A percentile compares a stretch with the other conserved stretches of the same genome.
Evolutionary conservation across 2,888 invertebrate genomes (phyloP).

Genomic region (Rhingia rostrata): DNA sequence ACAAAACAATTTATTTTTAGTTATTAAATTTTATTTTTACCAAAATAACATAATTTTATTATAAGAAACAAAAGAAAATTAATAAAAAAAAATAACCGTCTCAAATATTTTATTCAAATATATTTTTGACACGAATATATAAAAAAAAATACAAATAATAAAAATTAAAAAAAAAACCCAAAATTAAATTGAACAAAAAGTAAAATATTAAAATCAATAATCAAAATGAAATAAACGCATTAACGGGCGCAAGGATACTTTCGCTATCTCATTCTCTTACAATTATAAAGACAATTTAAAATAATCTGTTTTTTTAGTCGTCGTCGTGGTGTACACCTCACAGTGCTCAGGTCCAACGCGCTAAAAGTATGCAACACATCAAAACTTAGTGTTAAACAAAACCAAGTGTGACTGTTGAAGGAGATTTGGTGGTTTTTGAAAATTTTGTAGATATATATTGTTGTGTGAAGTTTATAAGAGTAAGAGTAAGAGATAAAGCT

Average conservation of each 20-base stretch:
- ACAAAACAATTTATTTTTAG: conserved; percentile 22
- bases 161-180: conserved; percentile 1
- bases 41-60: conserved; percentile 9
- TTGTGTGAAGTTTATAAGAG: conserved; percentile 53
- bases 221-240: conserved; percentile 44
- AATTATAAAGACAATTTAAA: conserved; percentile 51
- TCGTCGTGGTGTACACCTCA: conserved; percentile 1
- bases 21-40: conserved; percentile 1
- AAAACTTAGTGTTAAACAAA: conserved; percentile 39
- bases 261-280: conserved; percentile 71
- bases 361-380: conserved; percentile 26
- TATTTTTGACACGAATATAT: neutral
- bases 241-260: conserved; percentile 71
- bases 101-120: neutral
- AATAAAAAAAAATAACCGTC: neutral
- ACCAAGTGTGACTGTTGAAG: conserved; percentile 39
- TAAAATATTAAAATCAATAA: neutral
- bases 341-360: neutral
- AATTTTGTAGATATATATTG: conserved; percentile 17
- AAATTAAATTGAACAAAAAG: neutral
- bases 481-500: conserved; percentile 62
- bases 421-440: conserved; percentile 3
- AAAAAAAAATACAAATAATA: conserved; percentile 2
- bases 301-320: conserved; percentile 18
- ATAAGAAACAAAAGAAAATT: conserved; percentile 21